phyloP scores from a whole-genome alignment of 2,888 invertebrate species.

The Nematopogon swammerdamellus region DNA sequence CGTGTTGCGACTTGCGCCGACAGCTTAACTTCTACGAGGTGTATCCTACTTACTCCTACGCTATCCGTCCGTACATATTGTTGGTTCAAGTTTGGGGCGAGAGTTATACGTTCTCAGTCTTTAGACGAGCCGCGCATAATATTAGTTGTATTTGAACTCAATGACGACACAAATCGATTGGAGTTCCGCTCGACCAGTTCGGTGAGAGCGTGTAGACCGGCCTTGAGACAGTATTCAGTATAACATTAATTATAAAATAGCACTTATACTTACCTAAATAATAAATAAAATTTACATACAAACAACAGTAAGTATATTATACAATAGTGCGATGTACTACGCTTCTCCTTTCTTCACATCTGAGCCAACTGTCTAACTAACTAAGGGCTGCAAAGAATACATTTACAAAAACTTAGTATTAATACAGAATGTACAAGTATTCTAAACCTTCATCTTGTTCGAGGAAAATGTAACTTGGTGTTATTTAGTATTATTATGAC shows the following conservation, averaged over 20 bases:
- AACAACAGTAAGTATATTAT: not conserved
- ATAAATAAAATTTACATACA: not conserved
- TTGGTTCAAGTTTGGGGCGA: too few species aligned
- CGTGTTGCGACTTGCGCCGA: too few species aligned
- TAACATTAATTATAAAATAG: not conserved
- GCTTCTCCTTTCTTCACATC: not conserved
- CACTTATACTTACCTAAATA: not conserved
- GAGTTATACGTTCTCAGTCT: too few species aligned
- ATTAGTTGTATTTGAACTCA: too few species aligned
- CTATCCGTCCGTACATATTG: too few species aligned
- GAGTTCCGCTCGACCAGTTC: too few species aligned
- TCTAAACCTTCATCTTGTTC: not conserved
- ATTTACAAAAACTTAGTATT: not conserved
- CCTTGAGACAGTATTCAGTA: not conserved
- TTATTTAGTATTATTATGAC: not conserved
- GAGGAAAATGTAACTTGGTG: not conserved
- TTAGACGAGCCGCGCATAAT: too few species aligned
- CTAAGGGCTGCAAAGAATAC: not conserved
- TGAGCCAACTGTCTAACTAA: not conserved
- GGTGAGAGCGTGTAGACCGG: too few species aligned
- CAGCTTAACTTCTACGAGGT: too few species aligned
- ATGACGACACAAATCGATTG: too few species aligned
- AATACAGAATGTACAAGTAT: not conserved
- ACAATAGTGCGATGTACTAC: not conserved
- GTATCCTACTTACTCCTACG: too few species aligned